Evolutionary conservation across 2,797 vertebrate genomes (phyloP).

Genomic region (Fratercula arctica): DNA sequence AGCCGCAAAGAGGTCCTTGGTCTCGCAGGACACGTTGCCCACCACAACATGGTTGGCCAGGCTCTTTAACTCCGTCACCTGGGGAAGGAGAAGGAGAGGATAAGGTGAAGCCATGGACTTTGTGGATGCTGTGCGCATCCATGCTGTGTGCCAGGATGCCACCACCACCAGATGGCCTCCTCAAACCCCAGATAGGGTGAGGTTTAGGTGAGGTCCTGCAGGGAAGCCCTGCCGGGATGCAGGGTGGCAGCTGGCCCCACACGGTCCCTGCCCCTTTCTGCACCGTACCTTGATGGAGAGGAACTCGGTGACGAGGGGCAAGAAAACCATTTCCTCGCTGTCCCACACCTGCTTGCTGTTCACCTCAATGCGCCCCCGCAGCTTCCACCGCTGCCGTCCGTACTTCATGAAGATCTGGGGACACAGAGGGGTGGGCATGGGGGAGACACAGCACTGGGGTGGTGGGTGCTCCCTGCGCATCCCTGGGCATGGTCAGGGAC

Average conservation of each 20-base stretch:
- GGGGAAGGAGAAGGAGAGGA: neutral
- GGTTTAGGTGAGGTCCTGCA: neutral
- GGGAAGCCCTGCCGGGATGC: neutral
- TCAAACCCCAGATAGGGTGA: neutral
- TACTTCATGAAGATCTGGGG: slow-evolving; percentile 94
- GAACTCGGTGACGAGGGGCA: slow-evolving; percentile 93
- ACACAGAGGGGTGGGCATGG: neutral
- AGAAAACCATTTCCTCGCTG: slow-evolving; percentile 92
- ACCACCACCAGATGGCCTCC: neutral
- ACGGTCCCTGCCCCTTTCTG: neutral
- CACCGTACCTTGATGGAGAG: slow-evolving; percentile 92
- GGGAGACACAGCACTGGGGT: neutral
- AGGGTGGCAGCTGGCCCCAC: neutral
- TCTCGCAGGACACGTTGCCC: slow-evolving; percentile 94
- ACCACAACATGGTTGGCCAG: slow-evolving; percentile 94
- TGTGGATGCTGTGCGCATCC: neutral
- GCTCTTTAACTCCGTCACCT: slow-evolving; percentile 96
- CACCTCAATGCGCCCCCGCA: slow-evolving; percentile 91
- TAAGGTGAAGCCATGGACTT: neutral
- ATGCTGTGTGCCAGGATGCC: neutral
- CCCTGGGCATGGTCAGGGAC: neutral
- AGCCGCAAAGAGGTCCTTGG: slow-evolving; percentile 93
- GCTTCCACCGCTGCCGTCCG: slow-evolving; percentile 93
- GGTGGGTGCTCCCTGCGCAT: neutral
- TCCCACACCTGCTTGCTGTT: slow-evolving; percentile 97